Percentiles rank a stretch among this genome's conserved stretches.
phyloP scores from a whole-genome alignment of 2,797 vertebrate species.

The Coranthus polyacanthus region DNA sequence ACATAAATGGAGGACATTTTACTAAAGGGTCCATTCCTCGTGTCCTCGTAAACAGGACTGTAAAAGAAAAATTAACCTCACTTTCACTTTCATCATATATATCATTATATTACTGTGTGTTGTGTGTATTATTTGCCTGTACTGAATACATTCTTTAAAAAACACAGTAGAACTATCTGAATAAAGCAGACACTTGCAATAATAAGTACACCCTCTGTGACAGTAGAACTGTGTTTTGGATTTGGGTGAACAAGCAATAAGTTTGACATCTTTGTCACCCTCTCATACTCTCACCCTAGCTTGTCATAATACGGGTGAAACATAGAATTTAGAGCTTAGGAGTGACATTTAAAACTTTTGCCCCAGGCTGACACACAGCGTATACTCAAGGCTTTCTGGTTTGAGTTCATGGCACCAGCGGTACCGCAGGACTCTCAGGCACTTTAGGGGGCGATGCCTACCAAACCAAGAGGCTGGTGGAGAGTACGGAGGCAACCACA shows the following conservation, averaged over 20 bases:
- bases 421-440: slow-evolving; percentile 57
- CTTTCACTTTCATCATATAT: too few relatives aligned
- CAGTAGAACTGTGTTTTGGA: slow-evolving; percentile 2
- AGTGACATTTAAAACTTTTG: slow-evolving; percentile 40
- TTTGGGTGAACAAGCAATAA: slow-evolving; percentile 16
- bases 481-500: slow-evolving; percentile 67
- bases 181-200: slow-evolving; percentile 30
- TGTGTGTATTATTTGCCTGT: too few relatives aligned
- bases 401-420: slow-evolving; percentile 52
- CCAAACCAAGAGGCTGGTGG: slow-evolving; percentile 55
- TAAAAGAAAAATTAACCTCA: too few relatives aligned
- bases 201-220: slow-evolving; percentile 8
- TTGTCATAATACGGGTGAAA: slow-evolving; percentile 45
- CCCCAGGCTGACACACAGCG: slow-evolving; percentile 33
- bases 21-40: too few relatives aligned
- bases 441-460: slow-evolving; percentile 61
- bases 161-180: slow-evolving; percentile 2
- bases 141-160: not conserved
- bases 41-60: too few relatives aligned
- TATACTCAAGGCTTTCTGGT: slow-evolving; percentile 46
- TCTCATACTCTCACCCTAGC: slow-evolving; percentile 17
- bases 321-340: slow-evolving; percentile 50
- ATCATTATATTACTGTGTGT: too few relatives aligned
- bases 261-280: slow-evolving; percentile 48
- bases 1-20: too few relatives aligned